Base-by-base conservation (phyloP, 2,888 invertebrate genomes). In the Achlya flavicornis region DNA sequence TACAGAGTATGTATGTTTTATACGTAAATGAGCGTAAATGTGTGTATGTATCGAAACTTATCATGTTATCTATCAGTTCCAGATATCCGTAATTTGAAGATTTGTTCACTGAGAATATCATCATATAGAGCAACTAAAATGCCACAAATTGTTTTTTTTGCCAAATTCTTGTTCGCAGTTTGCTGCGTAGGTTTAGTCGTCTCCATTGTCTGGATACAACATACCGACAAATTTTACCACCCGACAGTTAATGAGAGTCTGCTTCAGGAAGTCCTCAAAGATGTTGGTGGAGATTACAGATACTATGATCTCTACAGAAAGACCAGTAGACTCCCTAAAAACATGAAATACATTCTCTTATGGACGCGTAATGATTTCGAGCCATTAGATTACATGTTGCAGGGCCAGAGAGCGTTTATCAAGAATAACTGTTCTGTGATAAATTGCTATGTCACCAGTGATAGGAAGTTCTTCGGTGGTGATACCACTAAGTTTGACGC, bases 391-490 rank as follows among this genome's bases (percentile, higher is more conserved):
- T 83, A 71, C 53, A 75, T 91, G 4, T 84, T 83, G 0, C 26
- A 79, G 0, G 92, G 91, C 0, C 90, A 90, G 63, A 74, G 77
- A 64, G 80, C 74, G 1, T 93, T 93, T 66, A 75, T 92, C 6
- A 72, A 81, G 4, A 83, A 87, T n/a, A 89, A 91, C 65, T 93
- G 93, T 67, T 77, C 88, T 11, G 69, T 74, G 26, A 77, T 82
- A 7, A 89, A 91, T 60, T 93, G 93, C 67, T 92, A 87, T 58
- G 86, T 92, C 57, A 88, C 90, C 3, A 66, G 66, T 8, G 74
- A 89, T 53, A 85, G 77, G 57, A 66, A 78, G 0, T 81, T 88
- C 38, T 85, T 90, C 64, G 70, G 74, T 63, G 81, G 79, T 26
- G 79, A 89, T 65, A 33, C 84, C 0, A 84, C 84, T 0, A 83